Percentiles rank a stretch among this genome's conserved stretches.
Evolutionary conservation across 2,888 invertebrate genomes (phyloP).

Genomic region (Macroteleia sp.): DNA sequence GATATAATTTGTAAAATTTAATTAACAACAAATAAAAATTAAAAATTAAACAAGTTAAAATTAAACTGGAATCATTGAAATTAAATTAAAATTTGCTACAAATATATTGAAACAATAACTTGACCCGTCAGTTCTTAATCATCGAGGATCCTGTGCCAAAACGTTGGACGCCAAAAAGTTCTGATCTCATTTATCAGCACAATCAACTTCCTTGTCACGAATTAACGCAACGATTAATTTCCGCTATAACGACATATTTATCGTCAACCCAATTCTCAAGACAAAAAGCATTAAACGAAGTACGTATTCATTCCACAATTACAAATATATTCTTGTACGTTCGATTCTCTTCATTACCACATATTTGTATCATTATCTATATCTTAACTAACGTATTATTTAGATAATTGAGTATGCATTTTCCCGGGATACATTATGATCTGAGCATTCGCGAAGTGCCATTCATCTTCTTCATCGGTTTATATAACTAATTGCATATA

Average conservation of each 20-base stretch:
- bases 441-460: slow-evolving; percentile 29
- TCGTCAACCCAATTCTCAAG: slow-evolving; percentile 23
- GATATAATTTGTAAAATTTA: no score
- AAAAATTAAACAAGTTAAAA: no score
- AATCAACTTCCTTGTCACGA: slow-evolving; percentile 51
- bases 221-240: slow-evolving; percentile 40
- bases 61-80: no score
- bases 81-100: no score
- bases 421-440: slow-evolving; percentile 34
- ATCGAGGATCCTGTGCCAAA: slow-evolving; percentile 32
- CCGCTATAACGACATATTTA: slow-evolving; percentile 26
- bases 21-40: no score
- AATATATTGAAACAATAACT: no score
- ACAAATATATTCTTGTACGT: no score
- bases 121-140: no score
- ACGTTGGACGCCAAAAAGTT: slow-evolving; percentile 35
- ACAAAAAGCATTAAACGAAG: neutral
- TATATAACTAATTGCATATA: slow-evolving; percentile 57
- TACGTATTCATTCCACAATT: no score
- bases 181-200: slow-evolving; percentile 34
- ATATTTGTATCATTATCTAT: neutral
- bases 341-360: no score
- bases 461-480: slow-evolving; percentile 57
- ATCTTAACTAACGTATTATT: slow-evolving; percentile 29
- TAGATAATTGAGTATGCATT: slow-evolving; percentile 42